A percentile compares a stretch with the other conserved stretches of the same genome.
phyloP scores from a whole-genome alignment of 2,797 vertebrate genomes.

The Myotis findleyi region DNA sequence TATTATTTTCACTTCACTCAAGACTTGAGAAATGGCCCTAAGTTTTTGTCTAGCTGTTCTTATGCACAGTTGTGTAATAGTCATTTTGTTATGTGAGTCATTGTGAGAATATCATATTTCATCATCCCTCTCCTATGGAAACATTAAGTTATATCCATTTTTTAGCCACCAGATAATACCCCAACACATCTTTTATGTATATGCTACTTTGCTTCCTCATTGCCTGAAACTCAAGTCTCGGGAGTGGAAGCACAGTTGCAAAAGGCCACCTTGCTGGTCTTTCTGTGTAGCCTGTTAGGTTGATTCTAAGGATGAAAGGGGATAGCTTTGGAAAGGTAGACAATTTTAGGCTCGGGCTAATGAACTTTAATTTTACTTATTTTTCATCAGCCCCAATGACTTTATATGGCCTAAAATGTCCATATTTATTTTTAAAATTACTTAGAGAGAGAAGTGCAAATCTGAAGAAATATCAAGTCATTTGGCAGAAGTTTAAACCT shows the following conservation, averaged over 20 bases:
- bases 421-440: background rate
- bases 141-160: background rate
- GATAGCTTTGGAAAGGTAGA: background rate
- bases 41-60: conserved; percentile 21
- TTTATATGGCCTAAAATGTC: background rate
- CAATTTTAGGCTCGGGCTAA: background rate
- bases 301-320: conserved; percentile 13
- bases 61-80: background rate
- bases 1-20: conserved; percentile 21
- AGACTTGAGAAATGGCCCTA: background rate
- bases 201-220: background rate
- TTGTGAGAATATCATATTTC: background rate
- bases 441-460: conserved; percentile 4
- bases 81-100: background rate
- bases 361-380: conserved; percentile 19
- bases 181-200: background rate
- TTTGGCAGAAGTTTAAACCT: background rate
- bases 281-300: background rate
- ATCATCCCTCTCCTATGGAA: background rate
- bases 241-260: background rate
- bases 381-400: background rate
- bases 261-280: background rate
- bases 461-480: conserved; percentile 21
- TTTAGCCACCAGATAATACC: conserved; percentile 14
- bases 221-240: background rate